phyloP scores from a whole-genome alignment of 2,797 vertebrate species.

The Adelosebastes latens region DNA sequence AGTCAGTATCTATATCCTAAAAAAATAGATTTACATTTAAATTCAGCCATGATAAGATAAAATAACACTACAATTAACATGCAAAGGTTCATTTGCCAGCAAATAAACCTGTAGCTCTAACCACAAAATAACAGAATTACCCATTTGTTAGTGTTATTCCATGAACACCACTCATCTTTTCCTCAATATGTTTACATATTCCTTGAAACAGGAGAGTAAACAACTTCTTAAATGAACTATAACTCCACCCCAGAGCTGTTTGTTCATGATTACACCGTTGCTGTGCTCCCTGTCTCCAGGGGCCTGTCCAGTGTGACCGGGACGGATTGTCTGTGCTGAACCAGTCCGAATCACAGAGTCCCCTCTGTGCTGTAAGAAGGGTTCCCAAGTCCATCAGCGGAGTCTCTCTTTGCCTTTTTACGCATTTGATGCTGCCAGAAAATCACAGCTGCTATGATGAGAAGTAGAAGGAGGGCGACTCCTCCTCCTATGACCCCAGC shows the following conservation, averaged over 20 bases:
- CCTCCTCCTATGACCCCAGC: slow-evolving; percentile 68
- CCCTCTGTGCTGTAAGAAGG: slow-evolving; percentile 76
- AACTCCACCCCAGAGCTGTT: neutral
- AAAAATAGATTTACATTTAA: slow-evolving; percentile 51
- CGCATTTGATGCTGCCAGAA: slow-evolving; percentile 56
- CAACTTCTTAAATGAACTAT: slow-evolving; percentile 14
- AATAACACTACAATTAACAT: slow-evolving; percentile 18
- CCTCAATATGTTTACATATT: slow-evolving; percentile 9
- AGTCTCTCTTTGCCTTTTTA: slow-evolving; percentile 56
- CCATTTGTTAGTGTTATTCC: slow-evolving; percentile 28
- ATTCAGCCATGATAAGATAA: neutral
- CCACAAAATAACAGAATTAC: neutral
- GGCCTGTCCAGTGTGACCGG: neutral
- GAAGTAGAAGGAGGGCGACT: slow-evolving; percentile 66
- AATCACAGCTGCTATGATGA: slow-evolving; percentile 57
- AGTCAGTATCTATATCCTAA: slow-evolving; percentile 19
- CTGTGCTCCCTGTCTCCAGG: neutral
- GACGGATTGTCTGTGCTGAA: neutral
- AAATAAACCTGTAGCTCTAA: slow-evolving; percentile 68
- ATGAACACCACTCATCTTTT: neutral
- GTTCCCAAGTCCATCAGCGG: slow-evolving; percentile 76
- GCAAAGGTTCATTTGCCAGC: slow-evolving; percentile 74
- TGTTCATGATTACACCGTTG: neutral
- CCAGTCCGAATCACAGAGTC: slow-evolving; percentile 58
- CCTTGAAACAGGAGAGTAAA: slow-evolving; percentile 49